Evolutionary conservation across 2,113 vertebrate species (phyloP), one percentile per base, ranked within the genome.

Genomic region (Aix galericulata): DNA sequence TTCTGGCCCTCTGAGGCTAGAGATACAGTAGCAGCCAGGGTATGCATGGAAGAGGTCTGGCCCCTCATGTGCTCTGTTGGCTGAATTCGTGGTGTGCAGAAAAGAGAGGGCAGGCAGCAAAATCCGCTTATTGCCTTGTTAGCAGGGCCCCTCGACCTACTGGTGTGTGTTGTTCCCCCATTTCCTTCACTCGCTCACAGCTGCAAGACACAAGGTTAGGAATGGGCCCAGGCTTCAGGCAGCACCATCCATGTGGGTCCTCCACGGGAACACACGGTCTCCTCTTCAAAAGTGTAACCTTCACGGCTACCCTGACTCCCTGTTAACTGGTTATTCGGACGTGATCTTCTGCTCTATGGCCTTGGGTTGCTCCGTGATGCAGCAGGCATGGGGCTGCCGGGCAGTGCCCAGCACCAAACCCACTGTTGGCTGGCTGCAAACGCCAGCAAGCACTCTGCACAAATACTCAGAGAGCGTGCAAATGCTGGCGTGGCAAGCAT

Each of bases 41-140:
- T 26, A 29, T 0, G 0, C 2, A 10, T 34, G n/a, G 38, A 77
- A 15, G 1, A 3, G 6, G 29, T 20, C n/a, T 56, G 29, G 27
- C 17, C 9, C 36, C 10, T 4, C 11, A n/a, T 13, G 8, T 22
- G 6, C 17, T 66, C 17, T 26, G 7, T n/a, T 32, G 76, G 32
- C 44, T 58, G 7, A 42, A 56, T 26, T 13, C 29, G 9, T 66
- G 44, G 44, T 42, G 32, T 69, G 20, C 31, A 62, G 62, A 77
- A 72, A 74, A 72, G 48, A 22, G 16, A 76, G 10, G 6, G 17
- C 50, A 74, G 25, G 48, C 72, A 87, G 14, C 8, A 92, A 88
- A 91, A 94, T 50, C 20, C 23, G 29, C 26, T 78, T 67, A 46
- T 20, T 34, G 42, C 59, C 59, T 81, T 31, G 46, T 48, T 17